Base-by-base conservation (phyloP, 2,797 vertebrate genomes). In the Oreortyx pictus region DNA sequence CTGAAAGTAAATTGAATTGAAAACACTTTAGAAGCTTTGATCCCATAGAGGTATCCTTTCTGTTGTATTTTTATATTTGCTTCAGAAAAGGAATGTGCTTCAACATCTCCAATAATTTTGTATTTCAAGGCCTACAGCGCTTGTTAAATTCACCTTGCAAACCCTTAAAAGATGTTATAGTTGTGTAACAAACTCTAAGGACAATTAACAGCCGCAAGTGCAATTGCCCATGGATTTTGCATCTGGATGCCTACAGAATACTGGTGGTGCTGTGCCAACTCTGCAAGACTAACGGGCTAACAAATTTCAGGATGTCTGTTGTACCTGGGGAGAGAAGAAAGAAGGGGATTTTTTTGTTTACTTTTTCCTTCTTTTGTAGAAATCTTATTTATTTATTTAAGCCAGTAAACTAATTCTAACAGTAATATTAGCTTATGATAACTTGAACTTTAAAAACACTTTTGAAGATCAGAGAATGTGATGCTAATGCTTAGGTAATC, bases 161-260 rank as follows among this genome's bases (percentile, higher is more conserved):
- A 54, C 12, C 59, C 25, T 84, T 88, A 86, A 65, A 94, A 91
- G 75, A 31, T 2, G 4, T 76, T 82, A 71, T 17, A 76, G 44
- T 67, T 83, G 88, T 1, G 0, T 59, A 93, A 90, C 67, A 72
- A 84, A 46, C 33, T 82, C 20, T 90, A 86, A 88, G 78, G 68
- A 88, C 75, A 80, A 80, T 94, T 88, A 91, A 29, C 37, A 88
- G 61, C 49, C 44, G n/a, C 52, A 84, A 77, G 49, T 87, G 91
- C 54, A 95, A 82, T 92, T 92, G 41, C 57, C 88, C 83, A 72
- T 96, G 75, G 93, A 93, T 88, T 93, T 66, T 93, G 57, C 90
- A 93, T 76, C 92, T 91, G 91, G 80, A 60, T 92, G 57, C 44
- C 41, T 93, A 64, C 29, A 0, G 54, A 88, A n/a, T 72, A 47